Evolutionary conservation across 2,113 vertebrate genomes (phyloP).

Genomic region (Onychostruthus taczanowskii): DNA sequence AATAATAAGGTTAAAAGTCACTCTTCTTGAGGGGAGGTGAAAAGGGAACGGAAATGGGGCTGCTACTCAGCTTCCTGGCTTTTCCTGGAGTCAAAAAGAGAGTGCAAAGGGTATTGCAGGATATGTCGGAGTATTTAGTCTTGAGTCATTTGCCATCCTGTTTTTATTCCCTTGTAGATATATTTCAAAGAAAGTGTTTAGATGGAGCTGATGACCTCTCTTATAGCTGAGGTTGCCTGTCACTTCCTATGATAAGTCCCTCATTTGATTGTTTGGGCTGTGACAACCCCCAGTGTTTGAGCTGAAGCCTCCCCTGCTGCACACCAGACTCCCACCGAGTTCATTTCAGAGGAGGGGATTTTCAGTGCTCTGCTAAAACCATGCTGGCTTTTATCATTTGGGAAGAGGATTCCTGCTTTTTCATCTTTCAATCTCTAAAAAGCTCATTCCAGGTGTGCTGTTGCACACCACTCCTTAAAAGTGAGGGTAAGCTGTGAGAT

Average conservation of each 20-base stretch:
- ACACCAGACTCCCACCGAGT: accelerated
- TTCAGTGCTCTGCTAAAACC: not conserved
- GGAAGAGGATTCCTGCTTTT: not conserved
- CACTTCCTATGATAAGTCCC: slow-evolving; percentile 16
- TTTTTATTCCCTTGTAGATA: slow-evolving; percentile 37
- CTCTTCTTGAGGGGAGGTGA: slow-evolving; percentile 28
- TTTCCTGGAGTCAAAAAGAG: slow-evolving; percentile 45
- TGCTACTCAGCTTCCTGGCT: not conserved
- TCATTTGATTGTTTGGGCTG: not conserved
- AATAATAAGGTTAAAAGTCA: slow-evolving; percentile 50
- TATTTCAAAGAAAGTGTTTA: slow-evolving; percentile 46
- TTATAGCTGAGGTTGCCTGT: not conserved
- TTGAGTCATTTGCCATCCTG: slow-evolving; percentile 40
- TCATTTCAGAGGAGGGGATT: not conserved
- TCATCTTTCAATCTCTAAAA: not conserved
- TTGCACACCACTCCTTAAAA: not conserved
- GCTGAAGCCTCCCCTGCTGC: not conserved
- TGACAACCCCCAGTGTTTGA: not conserved
- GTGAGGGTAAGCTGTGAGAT: not conserved
- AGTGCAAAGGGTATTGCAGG: slow-evolving; percentile 55
- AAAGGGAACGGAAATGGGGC: slow-evolving; percentile 12
- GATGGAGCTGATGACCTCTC: not conserved
- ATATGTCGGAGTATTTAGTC: slow-evolving; percentile 12
- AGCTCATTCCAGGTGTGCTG: not conserved
- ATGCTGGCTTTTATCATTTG: not conserved